Evolutionary conservation across 1,140 invertebrate genomes (phyloP).

Genomic region (Meloidogyne chitwoodi): DNA sequence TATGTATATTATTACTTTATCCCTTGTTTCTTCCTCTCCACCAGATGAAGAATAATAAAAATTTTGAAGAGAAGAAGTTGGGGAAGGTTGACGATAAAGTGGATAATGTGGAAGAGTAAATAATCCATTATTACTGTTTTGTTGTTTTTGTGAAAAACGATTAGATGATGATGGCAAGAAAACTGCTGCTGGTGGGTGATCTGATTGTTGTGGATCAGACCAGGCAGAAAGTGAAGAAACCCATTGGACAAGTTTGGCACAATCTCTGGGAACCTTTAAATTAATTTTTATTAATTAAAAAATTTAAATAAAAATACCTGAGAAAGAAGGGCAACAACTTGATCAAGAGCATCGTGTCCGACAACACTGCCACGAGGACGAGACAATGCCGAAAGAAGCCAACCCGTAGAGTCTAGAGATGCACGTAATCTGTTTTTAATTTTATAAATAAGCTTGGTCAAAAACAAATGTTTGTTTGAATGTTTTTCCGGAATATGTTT

Average conservation of each 20-base stretch:
- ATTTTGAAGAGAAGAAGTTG: slow-evolving; percentile 10
- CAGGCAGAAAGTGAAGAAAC: slow-evolving; percentile 25
- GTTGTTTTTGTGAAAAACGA: background rate
- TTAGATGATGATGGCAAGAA: background rate
- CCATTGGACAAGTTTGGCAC: slow-evolving; percentile 36
- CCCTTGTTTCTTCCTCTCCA: background rate
- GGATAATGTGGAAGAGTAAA: slow-evolving; percentile 10
- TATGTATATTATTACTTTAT: background rate
- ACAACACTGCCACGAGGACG: slow-evolving; percentile 8
- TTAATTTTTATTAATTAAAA: background rate
- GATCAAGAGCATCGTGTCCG: slow-evolving; percentile 31
- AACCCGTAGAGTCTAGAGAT: slow-evolving; percentile 26
- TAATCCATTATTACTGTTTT: background rate
- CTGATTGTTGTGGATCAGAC: background rate
- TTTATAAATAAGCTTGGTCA: too few species aligned
- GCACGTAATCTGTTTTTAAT: slow-evolving; percentile 8
- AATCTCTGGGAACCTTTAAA: slow-evolving; percentile 35
- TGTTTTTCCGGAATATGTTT: too few species aligned
- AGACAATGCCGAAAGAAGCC: slow-evolving; percentile 22
- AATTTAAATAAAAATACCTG: slow-evolving; percentile 3
- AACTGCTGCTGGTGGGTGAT: background rate
- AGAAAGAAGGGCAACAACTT: slow-evolving; percentile 30
- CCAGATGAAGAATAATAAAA: slow-evolving; percentile 17
- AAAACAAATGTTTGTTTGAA: background rate
- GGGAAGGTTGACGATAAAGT: background rate